Conservation (phyloP, 2,113 vertebrate genomes). For the Planiliza haematocheilus region DNA sequence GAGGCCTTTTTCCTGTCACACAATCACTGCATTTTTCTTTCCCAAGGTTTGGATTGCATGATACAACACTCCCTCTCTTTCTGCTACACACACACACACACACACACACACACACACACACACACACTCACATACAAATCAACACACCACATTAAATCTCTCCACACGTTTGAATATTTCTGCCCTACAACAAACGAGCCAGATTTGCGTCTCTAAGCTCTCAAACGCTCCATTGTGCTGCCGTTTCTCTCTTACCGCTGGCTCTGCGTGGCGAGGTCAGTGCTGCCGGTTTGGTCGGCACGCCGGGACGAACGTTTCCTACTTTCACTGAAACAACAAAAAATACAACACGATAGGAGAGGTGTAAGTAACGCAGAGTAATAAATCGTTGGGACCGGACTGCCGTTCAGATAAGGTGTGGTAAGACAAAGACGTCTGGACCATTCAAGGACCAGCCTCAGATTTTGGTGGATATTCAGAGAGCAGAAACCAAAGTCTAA, state of each 20-base stretch:
- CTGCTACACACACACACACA: neutral
- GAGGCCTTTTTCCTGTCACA: conserved; percentile 45
- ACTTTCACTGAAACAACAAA: conserved; percentile 46
- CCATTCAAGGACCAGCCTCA: no score
- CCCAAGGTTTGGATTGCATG: conserved; percentile 32
- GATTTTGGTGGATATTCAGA: no score
- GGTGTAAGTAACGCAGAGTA: no score
- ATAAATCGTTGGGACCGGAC: no score
- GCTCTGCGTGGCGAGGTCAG: conserved; percentile 48
- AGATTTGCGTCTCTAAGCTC: conserved; percentile 35
- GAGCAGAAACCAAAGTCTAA: no score
- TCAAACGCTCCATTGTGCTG: conserved; percentile 44
- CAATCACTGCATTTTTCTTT: conserved; percentile 62
- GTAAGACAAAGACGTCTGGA: no score
- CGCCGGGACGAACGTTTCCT: conserved; percentile 38
- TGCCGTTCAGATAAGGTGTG: no score
- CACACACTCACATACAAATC: conserved; percentile 4
- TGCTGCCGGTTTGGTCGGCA: conserved; percentile 60
- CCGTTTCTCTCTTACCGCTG: conserved; percentile 51
- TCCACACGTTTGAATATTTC: conserved; percentile 51
- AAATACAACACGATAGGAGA: neutral
- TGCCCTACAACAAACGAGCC: conserved; percentile 9
- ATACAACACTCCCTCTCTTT: neutral
- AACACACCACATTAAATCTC: conserved; percentile 10
- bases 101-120: no score